These are phyloP conservation scores for Lithosia quadra DNA, from an alignment of 2,888 invertebrate genomes.

Conservation along the genomic window DNA sequence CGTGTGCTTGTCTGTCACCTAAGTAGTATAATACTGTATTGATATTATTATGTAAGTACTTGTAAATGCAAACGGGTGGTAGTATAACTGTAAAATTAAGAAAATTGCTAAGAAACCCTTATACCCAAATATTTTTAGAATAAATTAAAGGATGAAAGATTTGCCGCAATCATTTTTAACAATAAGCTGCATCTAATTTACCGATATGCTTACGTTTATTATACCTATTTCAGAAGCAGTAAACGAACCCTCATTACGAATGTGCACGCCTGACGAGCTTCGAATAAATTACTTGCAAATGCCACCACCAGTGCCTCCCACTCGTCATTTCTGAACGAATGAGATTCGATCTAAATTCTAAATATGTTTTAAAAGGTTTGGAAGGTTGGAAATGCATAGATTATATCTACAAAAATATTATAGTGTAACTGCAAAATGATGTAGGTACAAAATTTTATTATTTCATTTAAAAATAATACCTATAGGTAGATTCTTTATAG, in stretches of 20 bases:
- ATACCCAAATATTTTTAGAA: neutral
- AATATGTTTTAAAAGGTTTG: constrained; percentile 2
- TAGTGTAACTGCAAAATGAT: no score
- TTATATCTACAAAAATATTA: no score
- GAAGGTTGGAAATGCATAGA: neutral
- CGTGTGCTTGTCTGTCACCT: no score
- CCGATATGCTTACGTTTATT: constrained; percentile 29
- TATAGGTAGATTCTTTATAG: no score
- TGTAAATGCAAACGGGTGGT: no score
- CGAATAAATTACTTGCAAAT: constrained; percentile 46
- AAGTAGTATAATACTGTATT: no score
- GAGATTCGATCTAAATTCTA: constrained; percentile 9
- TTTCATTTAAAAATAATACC: no score
- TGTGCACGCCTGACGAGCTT: constrained; percentile 42
- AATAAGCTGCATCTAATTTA: constrained; percentile 23
- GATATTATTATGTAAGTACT: no score
- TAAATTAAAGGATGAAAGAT: neutral
- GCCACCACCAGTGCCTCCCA: constrained; percentile 26
- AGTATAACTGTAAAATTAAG: no score
- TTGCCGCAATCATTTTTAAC: constrained; percentile 2
- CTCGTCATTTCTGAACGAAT: constrained; percentile 20
- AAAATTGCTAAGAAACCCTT: no score
- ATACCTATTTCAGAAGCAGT: constrained; percentile 25
- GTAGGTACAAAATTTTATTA: no score
- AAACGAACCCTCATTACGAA: constrained; percentile 42